A percentile compares a stretch with the other conserved stretches of the same genome.
Conservation (phyloP, 2,888 invertebrate species). For the Dendrolimus pini region DNA sequence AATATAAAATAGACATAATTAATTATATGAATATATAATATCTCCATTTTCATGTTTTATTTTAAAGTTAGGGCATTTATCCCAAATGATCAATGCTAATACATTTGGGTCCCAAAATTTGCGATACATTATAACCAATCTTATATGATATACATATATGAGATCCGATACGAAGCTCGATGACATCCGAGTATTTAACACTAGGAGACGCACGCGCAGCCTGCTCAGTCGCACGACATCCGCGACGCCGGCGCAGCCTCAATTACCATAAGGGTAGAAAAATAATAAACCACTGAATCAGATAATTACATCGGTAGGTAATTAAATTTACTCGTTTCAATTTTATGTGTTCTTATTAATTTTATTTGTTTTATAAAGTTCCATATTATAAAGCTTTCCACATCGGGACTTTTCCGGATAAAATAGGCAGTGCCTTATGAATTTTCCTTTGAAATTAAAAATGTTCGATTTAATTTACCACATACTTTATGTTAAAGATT, state of each 20-base stretch:
- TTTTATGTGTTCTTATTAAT: no score
- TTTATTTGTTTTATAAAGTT: no score
- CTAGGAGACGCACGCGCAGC: conserved; percentile 50
- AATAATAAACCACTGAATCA: conserved; percentile 1
- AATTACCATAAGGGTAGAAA: conserved; percentile 3
- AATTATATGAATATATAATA: no score
- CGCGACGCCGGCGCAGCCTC: conserved; percentile 49
- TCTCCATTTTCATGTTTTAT: no score
- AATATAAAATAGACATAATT: no score
- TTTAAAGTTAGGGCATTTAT: no score
- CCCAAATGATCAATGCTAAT: no score
- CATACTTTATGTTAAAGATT: no score
- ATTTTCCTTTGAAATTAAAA: conserved; percentile 1
- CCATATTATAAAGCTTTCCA: no score
- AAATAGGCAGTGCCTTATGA: not conserved
- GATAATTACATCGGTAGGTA: conserved; percentile 19
- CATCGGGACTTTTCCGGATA: not conserved
- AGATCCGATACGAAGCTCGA: conserved; percentile 52
- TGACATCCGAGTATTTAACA: conserved; percentile 68
- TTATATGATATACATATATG: conserved; percentile 41
- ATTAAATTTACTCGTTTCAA: not conserved
- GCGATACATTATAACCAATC: conserved; percentile 32
- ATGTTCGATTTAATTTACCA: no score
- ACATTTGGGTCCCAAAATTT: conserved; percentile 30
- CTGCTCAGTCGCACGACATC: conserved; percentile 56